These are phyloP conservation scores for Incurvaria masculella DNA, from an alignment of 2,888 invertebrate genomes.

Conservation along the genomic window DNA sequence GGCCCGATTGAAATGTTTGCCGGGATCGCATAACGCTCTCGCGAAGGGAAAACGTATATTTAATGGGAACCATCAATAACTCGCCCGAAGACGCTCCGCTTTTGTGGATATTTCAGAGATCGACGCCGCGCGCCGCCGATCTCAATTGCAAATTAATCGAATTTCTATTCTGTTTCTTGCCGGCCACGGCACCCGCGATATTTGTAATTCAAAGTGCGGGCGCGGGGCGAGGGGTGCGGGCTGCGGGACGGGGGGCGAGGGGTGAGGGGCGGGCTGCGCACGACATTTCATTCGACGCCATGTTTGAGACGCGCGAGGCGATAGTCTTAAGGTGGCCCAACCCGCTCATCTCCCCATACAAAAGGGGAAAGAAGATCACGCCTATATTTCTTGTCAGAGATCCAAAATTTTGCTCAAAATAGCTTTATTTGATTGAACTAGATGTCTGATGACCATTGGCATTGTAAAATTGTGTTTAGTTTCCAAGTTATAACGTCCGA, in stretches of 20 bases:
- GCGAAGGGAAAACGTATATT: slow-evolving; percentile 42
- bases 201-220: slow-evolving; percentile 3
- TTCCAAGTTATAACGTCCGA: too few relatives aligned
- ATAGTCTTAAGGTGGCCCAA: too few relatives aligned
- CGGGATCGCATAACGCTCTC: slow-evolving; percentile 29
- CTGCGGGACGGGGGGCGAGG: not conserved
- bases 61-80: slow-evolving; percentile 57
- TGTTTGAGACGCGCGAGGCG: slow-evolving; percentile 20
- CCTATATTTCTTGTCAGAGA: too few relatives aligned
- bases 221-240: not conserved
- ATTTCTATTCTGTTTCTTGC: slow-evolving; percentile 36
- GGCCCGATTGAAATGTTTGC: slow-evolving; percentile 44
- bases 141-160: slow-evolving; percentile 53
- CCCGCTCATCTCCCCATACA: too few relatives aligned
- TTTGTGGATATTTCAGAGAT: slow-evolving; percentile 33
- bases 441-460: too few relatives aligned
- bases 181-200: slow-evolving; percentile 25
- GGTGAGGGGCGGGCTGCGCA: slow-evolving; percentile 10
- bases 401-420: too few relatives aligned
- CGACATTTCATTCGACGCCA: slow-evolving; percentile 43
- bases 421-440: too few relatives aligned
- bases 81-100: slow-evolving; percentile 44
- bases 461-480: too few relatives aligned
- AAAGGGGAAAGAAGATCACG: too few relatives aligned
- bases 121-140: slow-evolving; percentile 31